Evolutionary conservation across 1,140 invertebrate species (phyloP), one percentile per base, ranked within the genome.

Genomic region (Drosophila willistoni): DNA sequence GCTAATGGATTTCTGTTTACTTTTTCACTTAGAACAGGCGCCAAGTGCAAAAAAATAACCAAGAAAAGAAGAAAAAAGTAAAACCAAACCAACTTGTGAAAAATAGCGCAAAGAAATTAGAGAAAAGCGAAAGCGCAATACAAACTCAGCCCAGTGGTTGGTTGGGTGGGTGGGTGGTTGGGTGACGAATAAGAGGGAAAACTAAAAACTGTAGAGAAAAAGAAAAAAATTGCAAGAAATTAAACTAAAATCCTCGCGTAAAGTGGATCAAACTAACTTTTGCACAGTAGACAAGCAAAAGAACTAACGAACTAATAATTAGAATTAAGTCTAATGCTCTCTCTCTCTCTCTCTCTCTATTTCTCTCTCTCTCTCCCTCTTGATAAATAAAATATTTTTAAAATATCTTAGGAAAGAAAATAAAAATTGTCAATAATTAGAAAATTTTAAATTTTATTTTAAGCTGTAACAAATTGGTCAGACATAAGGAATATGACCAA

Each of bases 1-100:
- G 87, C 87, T 90, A 90, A 90, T 90, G 87, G 87, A 90, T 90
- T 90, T 90, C 87, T 90, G 87, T 90, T 90, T 90, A 90, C 87
- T 90, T 90, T 90, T 90, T 87, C 87, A 90, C 82, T 90, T 90
- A 90, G 82, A 81, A 61, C 65, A 71, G 71, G 44, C 68, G 66
- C 62, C 75, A 68, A 68, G 67, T 68, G 67, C 14, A 67, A 54
- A 33, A 60, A 47, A 22, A 67, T 71, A 65, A 42, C 29, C 29
- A 6, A 51, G 3, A 66, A 60, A 47, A 54, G 19, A 3, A 63
- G n/a, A 25, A 19, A 34, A 19, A 64, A 70, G 36, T 41, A 25
- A 33, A 68, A 33, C 19, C 51, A 60, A 59, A 66, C 74, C 73
- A 85, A 79, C 81, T 68, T 62, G 78, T 86, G 87, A 83, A 90